Evolutionary conservation across 2,888 invertebrate genomes (phyloP), one percentile per base, ranked within the genome.

Genomic region (Cosmopolites sordidus): DNA sequence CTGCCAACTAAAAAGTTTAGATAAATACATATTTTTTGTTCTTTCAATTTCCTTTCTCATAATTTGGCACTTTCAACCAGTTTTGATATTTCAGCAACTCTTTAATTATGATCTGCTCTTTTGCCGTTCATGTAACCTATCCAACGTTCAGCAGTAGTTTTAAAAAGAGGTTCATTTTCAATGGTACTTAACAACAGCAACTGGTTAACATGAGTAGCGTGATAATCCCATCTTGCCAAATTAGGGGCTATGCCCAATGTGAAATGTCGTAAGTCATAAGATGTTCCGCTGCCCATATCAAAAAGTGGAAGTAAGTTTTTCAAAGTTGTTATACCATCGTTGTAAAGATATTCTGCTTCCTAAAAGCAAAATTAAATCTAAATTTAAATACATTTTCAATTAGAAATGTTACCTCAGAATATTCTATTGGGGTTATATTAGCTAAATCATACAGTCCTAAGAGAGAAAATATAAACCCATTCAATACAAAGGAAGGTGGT

Each of bases 221-320:
- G 99, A 73, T 99, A 99, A 72, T 99, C 99, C 95, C 98, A 97
- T 51, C 99, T 79, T 0, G 99, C 99, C 57, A 97, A 79, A 74
- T 99, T 99, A 0, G 94, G 94, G 17, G 92, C 87, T 14, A 89
- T 86, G 15, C 90, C 89, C 29, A 94, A 75, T 0, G 92, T 92
- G 68, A 95, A 85, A 73, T 99, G 99, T 11, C 98, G 79, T 47
- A 99, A 79, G 77, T 99, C 99, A 71, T 99, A 99, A 58, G 92
- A 87, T 16, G 95, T 93, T 1, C 95, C 95, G 50, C 92, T 90
- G 16, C 99, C 96, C 11, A 93, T 95, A 75, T 99, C 98, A 69
- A 87, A 99, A 3, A 98, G 78, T 0, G 90, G 85, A 16, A 99
- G 77, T 77, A 98, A 84, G 38, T 83, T 83, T 51, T 92, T 93